Evolutionary conservation across 1,140 invertebrate genomes (phyloP).

Genomic region (Drosophila arawakana): DNA sequence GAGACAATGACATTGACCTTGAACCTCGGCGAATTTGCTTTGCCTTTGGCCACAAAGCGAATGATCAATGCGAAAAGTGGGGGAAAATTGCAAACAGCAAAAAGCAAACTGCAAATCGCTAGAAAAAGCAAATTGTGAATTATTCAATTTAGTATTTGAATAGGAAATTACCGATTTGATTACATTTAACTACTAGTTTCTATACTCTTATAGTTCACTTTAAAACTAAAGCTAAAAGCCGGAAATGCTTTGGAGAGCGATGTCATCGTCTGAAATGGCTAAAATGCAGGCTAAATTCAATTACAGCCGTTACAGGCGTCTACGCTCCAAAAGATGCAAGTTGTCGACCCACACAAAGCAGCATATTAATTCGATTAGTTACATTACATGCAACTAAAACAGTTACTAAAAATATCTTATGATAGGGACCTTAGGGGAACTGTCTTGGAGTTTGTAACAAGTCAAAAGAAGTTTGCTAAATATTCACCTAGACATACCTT

Average conservation of each 20-base stretch:
- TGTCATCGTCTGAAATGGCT: constrained; percentile 46
- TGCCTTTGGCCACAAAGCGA: constrained; percentile 31
- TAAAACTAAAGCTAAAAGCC: constrained; percentile 9
- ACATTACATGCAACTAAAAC: too few species aligned
- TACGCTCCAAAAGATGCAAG: not conserved
- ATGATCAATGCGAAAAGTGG: constrained; percentile 33
- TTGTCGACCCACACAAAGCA: too few species aligned
- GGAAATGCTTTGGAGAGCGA: constrained; percentile 54
- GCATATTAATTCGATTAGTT: too few species aligned
- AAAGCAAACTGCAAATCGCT: not conserved
- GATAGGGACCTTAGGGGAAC: too few species aligned
- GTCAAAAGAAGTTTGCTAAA: too few species aligned
- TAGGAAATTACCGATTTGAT: constrained; percentile 34
- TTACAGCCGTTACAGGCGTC: constrained; percentile 8
- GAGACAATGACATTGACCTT: constrained; percentile 63
- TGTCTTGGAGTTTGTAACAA: too few species aligned
- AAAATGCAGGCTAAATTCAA: constrained; percentile 15
- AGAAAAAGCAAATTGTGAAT: not conserved
- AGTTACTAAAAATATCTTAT: too few species aligned
- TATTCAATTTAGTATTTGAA: constrained; percentile 40
- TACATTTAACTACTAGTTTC: not conserved
- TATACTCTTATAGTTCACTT: not conserved
- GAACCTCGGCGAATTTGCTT: constrained; percentile 51
- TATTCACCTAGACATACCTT: too few species aligned
- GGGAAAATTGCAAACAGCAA: constrained; percentile 6